Percentiles rank a stretch among this genome's conserved stretches.
Evolutionary conservation across 2,888 invertebrate species (phyloP).

Genomic region (Napeogenes sylphis): DNA sequence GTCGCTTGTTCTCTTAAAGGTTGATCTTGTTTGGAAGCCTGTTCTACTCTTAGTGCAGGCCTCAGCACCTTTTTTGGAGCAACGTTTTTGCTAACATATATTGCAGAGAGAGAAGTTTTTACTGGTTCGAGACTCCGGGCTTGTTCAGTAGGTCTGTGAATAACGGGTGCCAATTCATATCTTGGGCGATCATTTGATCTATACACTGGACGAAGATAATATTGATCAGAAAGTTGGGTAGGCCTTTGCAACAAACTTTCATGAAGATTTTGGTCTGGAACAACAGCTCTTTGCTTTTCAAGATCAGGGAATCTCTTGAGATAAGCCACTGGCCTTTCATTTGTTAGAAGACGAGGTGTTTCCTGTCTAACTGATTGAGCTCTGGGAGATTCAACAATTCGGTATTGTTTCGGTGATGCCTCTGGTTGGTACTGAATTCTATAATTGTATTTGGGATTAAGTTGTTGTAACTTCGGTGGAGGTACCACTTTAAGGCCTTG

Average conservation of each 20-base stretch:
- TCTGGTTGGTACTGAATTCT: conserved; percentile 64
- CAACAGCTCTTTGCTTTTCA: conserved; percentile 60
- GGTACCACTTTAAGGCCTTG: conserved; percentile 70
- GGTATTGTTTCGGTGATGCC: conserved; percentile 62
- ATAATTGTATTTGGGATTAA: conserved; percentile 49
- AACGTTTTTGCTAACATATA: conserved; percentile 66
- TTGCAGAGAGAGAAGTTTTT: conserved; percentile 65
- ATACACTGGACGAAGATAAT: conserved; percentile 59
- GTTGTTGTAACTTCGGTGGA: conserved; percentile 61
- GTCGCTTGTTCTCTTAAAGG: conserved; percentile 36
- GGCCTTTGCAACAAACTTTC: conserved; percentile 51
- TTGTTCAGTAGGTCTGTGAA: conserved; percentile 46
- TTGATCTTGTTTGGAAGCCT: conserved; percentile 33
- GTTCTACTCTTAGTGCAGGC: conserved; percentile 43
- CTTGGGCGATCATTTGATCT: conserved; percentile 59
- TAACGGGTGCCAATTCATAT: conserved; percentile 47
- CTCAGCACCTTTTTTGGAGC: conserved; percentile 56
- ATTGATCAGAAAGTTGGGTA: conserved; percentile 59
- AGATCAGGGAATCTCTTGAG: conserved; percentile 63
- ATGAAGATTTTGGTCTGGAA: conserved; percentile 52
- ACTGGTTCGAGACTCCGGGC: conserved; percentile 48
- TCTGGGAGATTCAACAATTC: conserved; percentile 58
- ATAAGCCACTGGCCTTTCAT: conserved; percentile 65
- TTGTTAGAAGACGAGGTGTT: conserved; percentile 47
- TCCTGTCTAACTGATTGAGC: conserved; percentile 53